phyloP scores from a whole-genome alignment of 1,140 invertebrate species.

The Panagrolaimus sp. region DNA sequence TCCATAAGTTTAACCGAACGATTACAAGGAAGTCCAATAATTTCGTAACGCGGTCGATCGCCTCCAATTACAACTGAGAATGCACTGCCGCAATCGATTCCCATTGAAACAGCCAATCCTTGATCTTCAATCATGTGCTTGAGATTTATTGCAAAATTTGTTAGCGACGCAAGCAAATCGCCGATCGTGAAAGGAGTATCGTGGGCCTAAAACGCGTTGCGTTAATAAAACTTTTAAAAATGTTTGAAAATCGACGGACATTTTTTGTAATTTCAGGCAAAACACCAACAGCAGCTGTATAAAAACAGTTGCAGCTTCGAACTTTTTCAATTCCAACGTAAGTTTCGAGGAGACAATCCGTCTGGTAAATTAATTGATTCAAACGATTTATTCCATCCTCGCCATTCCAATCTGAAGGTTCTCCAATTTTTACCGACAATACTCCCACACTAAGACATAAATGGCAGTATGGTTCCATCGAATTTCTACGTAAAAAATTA shows the following conservation, averaged over 20 bases:
- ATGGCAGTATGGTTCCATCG: slow-evolving; percentile 42
- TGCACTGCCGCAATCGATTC: slow-evolving; percentile 53
- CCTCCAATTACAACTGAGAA: slow-evolving; percentile 55
- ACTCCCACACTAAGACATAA: slow-evolving; percentile 44
- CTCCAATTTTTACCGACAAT: slow-evolving; percentile 29
- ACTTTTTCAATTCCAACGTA: slow-evolving; percentile 54
- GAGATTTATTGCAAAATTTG: slow-evolving; percentile 49
- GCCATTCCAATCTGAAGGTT: slow-evolving; percentile 41
- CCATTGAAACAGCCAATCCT: slow-evolving; percentile 44
- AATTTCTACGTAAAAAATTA: slow-evolving; percentile 38
- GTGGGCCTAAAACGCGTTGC: slow-evolving; percentile 44
- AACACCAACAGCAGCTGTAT: slow-evolving; percentile 53
- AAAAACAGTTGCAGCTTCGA: slow-evolving; percentile 46
- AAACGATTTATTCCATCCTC: slow-evolving; percentile 43
- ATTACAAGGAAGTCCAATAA: slow-evolving; percentile 45
- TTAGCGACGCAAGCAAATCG: slow-evolving; percentile 49
- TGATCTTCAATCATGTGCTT: slow-evolving; percentile 44
- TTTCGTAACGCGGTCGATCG: slow-evolving; percentile 49
- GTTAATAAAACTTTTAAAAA: not conserved
- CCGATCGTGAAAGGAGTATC: slow-evolving; percentile 56
- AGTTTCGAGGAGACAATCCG: slow-evolving; percentile 36
- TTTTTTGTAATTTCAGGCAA: slow-evolving; percentile 54
- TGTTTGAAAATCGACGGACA: slow-evolving; percentile 25
- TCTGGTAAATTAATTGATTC: slow-evolving; percentile 38
- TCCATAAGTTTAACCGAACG: slow-evolving; percentile 45